Percentiles rank a stretch among this genome's conserved stretches.
Conservation (phyloP, 2,888 invertebrate species). For the Mantis religiosa region DNA sequence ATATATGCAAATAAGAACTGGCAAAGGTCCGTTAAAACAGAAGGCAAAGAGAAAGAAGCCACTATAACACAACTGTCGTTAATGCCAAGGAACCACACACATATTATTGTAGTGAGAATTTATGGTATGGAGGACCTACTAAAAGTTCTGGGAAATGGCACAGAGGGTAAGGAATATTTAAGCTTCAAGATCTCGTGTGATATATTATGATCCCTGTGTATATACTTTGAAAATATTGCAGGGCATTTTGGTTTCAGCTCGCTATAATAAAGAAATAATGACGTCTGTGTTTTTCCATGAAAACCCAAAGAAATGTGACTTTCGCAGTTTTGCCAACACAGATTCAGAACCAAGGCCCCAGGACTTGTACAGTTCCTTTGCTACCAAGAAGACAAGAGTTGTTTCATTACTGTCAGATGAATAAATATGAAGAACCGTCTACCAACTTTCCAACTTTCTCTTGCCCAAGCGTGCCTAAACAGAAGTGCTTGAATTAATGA, state of each 20-base stretch:
- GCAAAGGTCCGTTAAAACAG: no score
- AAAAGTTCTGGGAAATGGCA: not conserved
- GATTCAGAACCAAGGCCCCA: not conserved
- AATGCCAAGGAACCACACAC: not conserved
- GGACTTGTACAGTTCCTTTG: not conserved
- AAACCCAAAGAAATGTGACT: not conserved
- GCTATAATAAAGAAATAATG: not conserved
- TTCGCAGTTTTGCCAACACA: not conserved
- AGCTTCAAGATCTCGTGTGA: not conserved
- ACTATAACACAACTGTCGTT: not conserved
- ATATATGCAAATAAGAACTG: no score
- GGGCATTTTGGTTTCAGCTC: not conserved
- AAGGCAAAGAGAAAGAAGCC: not conserved
- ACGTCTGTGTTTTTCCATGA: not conserved
- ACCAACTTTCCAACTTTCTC: not conserved
- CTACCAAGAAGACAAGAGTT: not conserved
- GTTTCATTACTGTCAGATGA: not conserved
- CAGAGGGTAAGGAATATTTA: not conserved
- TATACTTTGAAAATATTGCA: not conserved
- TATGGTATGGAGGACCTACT: not conserved
- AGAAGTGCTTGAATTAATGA: not conserved
- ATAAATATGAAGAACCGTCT: not conserved
- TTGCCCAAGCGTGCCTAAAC: not conserved
- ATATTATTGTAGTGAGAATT: not conserved
- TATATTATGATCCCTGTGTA: not conserved